Conservation (phyloP, 2,888 invertebrate species). For the Hirtodrosophila alboralis region DNA sequence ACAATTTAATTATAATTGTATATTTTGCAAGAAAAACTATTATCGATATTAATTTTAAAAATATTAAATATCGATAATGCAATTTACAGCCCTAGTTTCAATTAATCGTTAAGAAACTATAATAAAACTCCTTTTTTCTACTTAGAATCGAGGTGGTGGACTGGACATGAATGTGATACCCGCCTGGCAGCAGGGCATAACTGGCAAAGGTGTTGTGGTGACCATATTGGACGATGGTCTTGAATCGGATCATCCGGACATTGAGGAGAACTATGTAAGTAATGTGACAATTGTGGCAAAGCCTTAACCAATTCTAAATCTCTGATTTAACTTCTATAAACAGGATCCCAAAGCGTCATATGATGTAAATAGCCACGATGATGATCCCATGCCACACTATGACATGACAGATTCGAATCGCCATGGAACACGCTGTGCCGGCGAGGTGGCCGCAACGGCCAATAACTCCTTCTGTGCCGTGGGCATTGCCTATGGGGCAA, state of each 20-base stretch:
- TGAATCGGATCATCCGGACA: constrained; percentile 97
- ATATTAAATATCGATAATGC: too few relatives aligned
- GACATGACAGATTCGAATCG: constrained; percentile 98
- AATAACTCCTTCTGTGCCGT: constrained; percentile 98
- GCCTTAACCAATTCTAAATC: too few relatives aligned
- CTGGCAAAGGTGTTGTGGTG: constrained; percentile 97
- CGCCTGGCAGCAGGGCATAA: constrained; percentile 97
- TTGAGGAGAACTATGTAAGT: constrained; percentile 96
- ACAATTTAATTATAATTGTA: too few relatives aligned
- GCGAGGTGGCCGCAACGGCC: constrained; percentile 98
- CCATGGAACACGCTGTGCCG: constrained; percentile 97
- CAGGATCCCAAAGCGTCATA: constrained; percentile 97
- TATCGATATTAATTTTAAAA: too few relatives aligned
- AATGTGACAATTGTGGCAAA: too few relatives aligned
- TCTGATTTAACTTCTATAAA: too few relatives aligned
- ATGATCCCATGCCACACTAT: constrained; percentile 98
- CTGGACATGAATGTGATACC: constrained; percentile 98
- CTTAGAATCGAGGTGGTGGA: constrained; percentile 94
- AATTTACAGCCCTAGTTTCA: too few relatives aligned
- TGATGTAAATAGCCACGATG: constrained; percentile 98
- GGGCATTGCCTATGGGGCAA: constrained; percentile 97
- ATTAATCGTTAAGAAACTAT: too few relatives aligned
- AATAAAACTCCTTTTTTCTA: not conserved
- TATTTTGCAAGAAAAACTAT: too few relatives aligned
- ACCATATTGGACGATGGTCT: constrained; percentile 98